A percentile compares a stretch with the other conserved stretches of the same genome.
phyloP scores from a whole-genome alignment of 1,140 invertebrate genomes.

The Lutraria rhynchaena region DNA sequence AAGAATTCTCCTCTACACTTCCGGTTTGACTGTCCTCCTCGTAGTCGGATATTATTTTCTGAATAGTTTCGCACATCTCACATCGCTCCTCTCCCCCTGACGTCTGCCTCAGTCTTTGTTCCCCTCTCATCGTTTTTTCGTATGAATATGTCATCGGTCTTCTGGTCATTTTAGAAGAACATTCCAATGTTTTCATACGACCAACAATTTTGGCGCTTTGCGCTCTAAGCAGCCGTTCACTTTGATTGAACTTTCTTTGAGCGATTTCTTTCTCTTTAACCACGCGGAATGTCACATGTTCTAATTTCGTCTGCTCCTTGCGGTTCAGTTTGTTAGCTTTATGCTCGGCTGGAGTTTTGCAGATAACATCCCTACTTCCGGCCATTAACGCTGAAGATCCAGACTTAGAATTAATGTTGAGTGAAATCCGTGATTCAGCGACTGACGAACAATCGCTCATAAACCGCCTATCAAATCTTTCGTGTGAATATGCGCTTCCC shows the following conservation, averaged over 20 bases:
- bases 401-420: constrained; percentile 19
- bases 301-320: constrained; percentile 43
- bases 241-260: constrained; percentile 24
- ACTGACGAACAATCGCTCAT: neutral
- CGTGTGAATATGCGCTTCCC: constrained; percentile 21
- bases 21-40: constrained; percentile 32
- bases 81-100: neutral
- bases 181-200: constrained; percentile 1
- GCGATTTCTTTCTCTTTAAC: constrained; percentile 46
- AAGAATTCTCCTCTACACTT: neutral
- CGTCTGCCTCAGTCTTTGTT: neutral
- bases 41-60: constrained; percentile 28
- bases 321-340: constrained; percentile 56
- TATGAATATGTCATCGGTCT: neutral
- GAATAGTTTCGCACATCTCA: constrained; percentile 38
- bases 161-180: neutral
- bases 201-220: constrained; percentile 34
- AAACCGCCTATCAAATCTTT: neutral
- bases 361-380: constrained; percentile 44
- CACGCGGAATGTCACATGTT: constrained; percentile 15
- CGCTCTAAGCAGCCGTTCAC: constrained; percentile 23
- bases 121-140: neutral
- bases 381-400: constrained; percentile 6
- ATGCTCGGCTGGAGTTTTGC: constrained; percentile 49
- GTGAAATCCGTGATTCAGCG: constrained; percentile 16